Evolutionary conservation across 2,113 vertebrate species (phyloP).

Genomic region (Machaerirhynchus nigripectus): DNA sequence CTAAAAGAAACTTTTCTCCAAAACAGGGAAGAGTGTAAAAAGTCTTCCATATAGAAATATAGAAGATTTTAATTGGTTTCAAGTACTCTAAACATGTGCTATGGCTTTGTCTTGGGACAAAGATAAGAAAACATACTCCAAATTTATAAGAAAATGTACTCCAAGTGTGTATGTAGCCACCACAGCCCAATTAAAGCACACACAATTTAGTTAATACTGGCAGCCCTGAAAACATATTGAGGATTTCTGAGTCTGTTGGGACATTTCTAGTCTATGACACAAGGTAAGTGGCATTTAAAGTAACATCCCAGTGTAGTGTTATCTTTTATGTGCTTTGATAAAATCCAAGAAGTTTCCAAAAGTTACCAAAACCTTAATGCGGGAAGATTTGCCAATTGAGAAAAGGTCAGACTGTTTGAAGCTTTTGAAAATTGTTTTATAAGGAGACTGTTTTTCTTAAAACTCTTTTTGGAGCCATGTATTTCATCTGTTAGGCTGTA

Average conservation of each 20-base stretch:
- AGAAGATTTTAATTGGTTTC: neutral
- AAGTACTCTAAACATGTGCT: neutral
- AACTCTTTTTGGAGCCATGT: neutral
- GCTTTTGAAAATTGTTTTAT: neutral
- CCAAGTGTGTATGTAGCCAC: neutral
- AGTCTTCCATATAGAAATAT: neutral
- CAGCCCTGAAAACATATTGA: neutral
- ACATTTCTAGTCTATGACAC: neutral
- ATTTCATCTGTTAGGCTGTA: neutral
- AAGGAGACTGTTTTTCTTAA: neutral
- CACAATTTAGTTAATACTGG: neutral
- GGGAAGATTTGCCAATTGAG: neutral
- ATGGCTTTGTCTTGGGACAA: neutral
- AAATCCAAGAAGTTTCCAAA: neutral
- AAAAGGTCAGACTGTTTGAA: neutral
- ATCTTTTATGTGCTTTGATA: neutral
- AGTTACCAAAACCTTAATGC: neutral
- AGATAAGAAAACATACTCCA: neutral
- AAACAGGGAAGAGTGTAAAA: neutral
- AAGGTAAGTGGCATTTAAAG: neutral
- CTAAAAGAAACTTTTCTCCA: neutral
- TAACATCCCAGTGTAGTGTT: fast-evolving
- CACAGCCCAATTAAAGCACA: neutral
- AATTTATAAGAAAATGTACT: neutral
- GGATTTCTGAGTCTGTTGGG: neutral